These are phyloP conservation scores for Anser brachyrhynchus DNA, from an alignment of 2,113 vertebrate genomes.

Conservation along the genomic window DNA sequence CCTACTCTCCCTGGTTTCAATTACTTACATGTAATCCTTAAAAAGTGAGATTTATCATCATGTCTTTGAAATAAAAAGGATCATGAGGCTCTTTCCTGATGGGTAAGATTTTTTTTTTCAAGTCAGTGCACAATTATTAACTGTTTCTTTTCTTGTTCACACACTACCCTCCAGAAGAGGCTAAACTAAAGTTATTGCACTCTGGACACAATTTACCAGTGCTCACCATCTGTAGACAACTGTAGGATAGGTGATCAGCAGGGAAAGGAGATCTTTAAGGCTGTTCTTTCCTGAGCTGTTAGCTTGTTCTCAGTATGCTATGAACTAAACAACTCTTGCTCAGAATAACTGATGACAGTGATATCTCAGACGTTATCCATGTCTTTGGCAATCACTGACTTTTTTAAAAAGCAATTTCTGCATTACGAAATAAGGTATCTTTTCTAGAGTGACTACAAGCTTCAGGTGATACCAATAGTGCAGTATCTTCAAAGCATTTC, in stretches of 20 bases:
- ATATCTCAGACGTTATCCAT: neutral
- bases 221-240: neutral
- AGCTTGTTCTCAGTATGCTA: neutral
- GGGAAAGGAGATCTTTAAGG: neutral
- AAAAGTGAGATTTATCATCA: constrained; percentile 38
- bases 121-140: neutral
- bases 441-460: neutral
- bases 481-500: neutral
- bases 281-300: neutral
- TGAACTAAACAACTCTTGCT: neutral
- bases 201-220: neutral
- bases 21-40: neutral
- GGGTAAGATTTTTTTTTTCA: neutral
- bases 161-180: neutral
- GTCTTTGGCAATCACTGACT: neutral
- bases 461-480: neutral
- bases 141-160: constrained; percentile 1
- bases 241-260: neutral
- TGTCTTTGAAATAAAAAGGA: constrained; percentile 27
- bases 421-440: neutral
- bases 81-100: neutral
- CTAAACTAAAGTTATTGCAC: neutral
- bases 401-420: neutral
- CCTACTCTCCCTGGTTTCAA: neutral
- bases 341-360: neutral